Base-by-base conservation (phyloP, 2,797 vertebrate species). In the Anguilla anguilla region DNA sequence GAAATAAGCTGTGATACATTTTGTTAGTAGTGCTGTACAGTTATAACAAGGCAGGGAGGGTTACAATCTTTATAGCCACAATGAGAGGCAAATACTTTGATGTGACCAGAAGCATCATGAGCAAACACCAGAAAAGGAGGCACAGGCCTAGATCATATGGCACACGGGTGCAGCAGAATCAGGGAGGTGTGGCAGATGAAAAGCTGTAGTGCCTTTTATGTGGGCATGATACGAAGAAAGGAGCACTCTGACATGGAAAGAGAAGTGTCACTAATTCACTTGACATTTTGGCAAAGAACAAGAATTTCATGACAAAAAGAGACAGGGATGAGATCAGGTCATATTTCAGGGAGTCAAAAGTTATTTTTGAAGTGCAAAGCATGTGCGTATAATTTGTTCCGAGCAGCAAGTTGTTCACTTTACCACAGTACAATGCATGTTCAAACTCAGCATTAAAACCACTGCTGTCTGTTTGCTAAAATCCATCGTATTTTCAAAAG, bases 1-100 rank as follows among this genome's bases (percentile, higher is more conserved):
- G 51, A 90, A 85, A 86, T 28, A 79, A 57, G 51, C 31, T 87
- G 87, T 88, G 61, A 82, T 92, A 84, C 90, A 91, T 92, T 93
- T 83, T 81, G 89, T 87, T 86, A 82, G 72, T 90, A 90, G 91
- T 90, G 88, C 55, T 84, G 85, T 59, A 61, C 82, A 88, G 43
- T 57, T 39, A 85, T 89, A 57, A 90, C 86, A 92, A 88, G 91
- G 88, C 91, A 90, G 87, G 86, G 84, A 81, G 72, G 43, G 51
- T 89, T 92, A 93, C 88, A 92, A 88, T 84, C 11, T 39, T 88
- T 7, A 67, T 49, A 77, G 81, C 1, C 49, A 69, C 25, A 69
- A 85, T 46, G 25, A 17, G 25, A 72, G 46, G 57, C 25, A 85
- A 88, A 84, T 17, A 61, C 57, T 59, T 13, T 35, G 53, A 39